Base-by-base conservation (phyloP, 2,888 invertebrate genomes). In the Nyleta sp. region DNA sequence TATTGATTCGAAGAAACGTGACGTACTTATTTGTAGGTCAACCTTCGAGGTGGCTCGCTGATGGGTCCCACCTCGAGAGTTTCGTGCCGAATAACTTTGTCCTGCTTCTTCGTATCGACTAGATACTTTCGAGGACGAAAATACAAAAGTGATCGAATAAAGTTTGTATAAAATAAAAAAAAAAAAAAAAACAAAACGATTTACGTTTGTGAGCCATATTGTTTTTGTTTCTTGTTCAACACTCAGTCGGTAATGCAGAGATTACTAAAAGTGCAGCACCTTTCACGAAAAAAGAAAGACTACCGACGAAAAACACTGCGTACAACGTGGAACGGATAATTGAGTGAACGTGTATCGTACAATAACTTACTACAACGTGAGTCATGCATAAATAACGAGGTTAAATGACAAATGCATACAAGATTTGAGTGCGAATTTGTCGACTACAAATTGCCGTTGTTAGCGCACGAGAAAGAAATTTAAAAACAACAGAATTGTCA, bases 401-500 rank as follows among this genome's bases (percentile, higher is more conserved):
- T 74, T 67, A 74, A 74, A 59, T 64, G 42, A 72, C 55, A 72
- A 64, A 22, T 64, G 48, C 55, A 72, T 24, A 65, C 48, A 65
- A 72, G 48, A 53, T 53, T 71, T 31, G 17, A 38, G 48, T 68
- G 55, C 57, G 31, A 52, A 33, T 44, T 50, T 53, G 57, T 42
- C 15, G 24, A 55, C 53, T 46, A 60, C 40, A 62, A 68, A 35
- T 46, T 44, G 42, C 22, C 28, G 28, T 48, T 78, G 77, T 78
- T 72, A 78, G 71, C 33, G 48, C 24, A 78, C 68, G 55, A 67
- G n/a, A 52, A 31, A 76, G 62, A 74, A 74, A 74, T 53, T 74
- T 72, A 72, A 64, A 46, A 64, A 64, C 64, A 55, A 38, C 20
- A 64, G 55, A 52, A n/a, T 55, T 62, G n/a, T 53, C 48, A 57